Evolutionary conservation across 2,888 invertebrate genomes (phyloP), one percentile per base, ranked within the genome.

Genomic region (Griposia aprilina): DNA sequence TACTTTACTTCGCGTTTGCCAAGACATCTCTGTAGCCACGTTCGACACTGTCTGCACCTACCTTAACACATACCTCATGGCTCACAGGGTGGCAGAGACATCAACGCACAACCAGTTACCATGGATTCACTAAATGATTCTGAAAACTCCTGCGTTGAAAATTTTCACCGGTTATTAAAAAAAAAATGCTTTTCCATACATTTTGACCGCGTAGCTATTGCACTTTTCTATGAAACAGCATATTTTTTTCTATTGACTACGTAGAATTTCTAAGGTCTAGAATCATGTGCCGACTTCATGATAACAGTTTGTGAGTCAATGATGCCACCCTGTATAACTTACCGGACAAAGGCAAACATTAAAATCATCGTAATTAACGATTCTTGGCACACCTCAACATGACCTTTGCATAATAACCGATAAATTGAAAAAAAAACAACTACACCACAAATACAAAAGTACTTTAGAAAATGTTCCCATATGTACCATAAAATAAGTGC

Each of bases 401-500:
- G 68, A 41, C 3, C 6, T 45, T n/a, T 60, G 20, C 55, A 59
- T 23, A 45, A n/a, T n/a, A 62, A 41, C 13, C 7, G 8, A 48
- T 6, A 45, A 67, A 30, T 17, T 50, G 20, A 63, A 57, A 26
- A 30, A 60, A 45, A 41, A 30, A n/a, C 17, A 23, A 59, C 13
- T 75, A 48, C 4, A 66, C 6, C 20, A 57, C n/a, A 7, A 26
- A 23, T 45, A 59, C 15, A n/a, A 41, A 26, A 52, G 17, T 26
- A 59, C 4, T 10, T 48, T 2, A 60, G 36, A 57, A n/a, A 66
- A 59, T 36, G 15, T 36, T 57, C 8, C 36, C 45, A 55, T 65
- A 36, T 36, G 30, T 36, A 67, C 2, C 70, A 71, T 70, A 75
- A 60, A 80, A 73, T 77, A 71, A 69, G 90, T 88, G 90, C 84